These are phyloP conservation scores for Silurus lanzhouensis DNA, from an alignment of 2,797 vertebrate genomes.

Conservation along the genomic window DNA sequence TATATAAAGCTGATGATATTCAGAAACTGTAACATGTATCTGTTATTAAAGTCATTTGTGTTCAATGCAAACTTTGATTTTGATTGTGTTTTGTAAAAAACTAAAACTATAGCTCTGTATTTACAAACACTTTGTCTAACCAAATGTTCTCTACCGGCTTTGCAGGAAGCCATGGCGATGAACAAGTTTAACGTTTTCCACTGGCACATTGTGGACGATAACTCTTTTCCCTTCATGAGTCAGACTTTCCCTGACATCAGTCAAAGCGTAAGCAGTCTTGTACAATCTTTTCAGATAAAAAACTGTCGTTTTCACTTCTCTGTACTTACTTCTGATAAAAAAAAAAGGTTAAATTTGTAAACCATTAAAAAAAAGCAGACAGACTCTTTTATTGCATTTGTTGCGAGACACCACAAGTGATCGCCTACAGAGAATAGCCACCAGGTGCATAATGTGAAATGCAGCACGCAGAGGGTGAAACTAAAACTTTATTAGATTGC, in stretches of 20 bases:
- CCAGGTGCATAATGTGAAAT: no score
- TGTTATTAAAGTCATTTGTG: not conserved
- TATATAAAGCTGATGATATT: not conserved
- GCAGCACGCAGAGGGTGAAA: not conserved
- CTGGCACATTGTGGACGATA: constrained; percentile 97
- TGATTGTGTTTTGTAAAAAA: not conserved
- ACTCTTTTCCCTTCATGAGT: constrained; percentile 91
- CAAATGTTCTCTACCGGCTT: constrained; percentile 20
- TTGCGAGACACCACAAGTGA: not conserved
- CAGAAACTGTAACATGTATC: not conserved
- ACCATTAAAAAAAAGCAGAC: not conserved
- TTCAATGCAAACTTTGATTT: not conserved
- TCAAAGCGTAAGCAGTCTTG: constrained; percentile 75
- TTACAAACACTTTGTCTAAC: not conserved
- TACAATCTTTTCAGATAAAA: not conserved
- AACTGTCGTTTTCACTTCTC: not conserved
- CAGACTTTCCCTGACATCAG: constrained; percentile 86
- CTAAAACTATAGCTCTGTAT: no score
- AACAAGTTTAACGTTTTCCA: constrained; percentile 98
- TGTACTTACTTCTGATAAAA: not conserved
- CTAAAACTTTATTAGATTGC: not conserved
- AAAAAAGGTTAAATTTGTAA: not conserved
- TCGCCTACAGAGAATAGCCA: not conserved
- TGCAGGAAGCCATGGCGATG: constrained; percentile 94
- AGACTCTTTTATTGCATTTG: not conserved